Percentiles rank a stretch among this genome's conserved stretches.
These are phyloP conservation scores for Heliconius congener DNA, from an alignment of 1,140 invertebrate species.

Conservation along the genomic window DNA sequence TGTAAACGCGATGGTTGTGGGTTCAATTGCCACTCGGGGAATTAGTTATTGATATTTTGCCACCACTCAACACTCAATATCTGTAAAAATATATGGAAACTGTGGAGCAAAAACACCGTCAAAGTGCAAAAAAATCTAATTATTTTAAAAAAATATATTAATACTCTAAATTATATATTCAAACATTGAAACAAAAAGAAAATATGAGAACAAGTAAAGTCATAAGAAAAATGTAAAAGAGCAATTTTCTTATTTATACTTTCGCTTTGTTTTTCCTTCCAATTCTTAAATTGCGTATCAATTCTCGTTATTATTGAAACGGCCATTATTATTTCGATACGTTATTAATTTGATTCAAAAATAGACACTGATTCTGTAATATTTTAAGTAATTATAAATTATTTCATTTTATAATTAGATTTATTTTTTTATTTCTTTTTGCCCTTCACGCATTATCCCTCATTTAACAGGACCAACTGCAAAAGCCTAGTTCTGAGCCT, in stretches of 20 bases:
- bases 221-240: conserved; percentile 5
- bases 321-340: neutral
- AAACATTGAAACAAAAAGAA: neutral
- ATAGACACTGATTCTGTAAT: neutral
- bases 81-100: too few relatives aligned
- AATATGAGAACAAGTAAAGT: neutral
- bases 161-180: neutral
- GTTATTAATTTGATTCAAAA: neutral
- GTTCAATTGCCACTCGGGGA: too few relatives aligned
- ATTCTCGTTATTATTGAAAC: conserved; percentile 9
- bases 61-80: too few relatives aligned
- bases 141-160: neutral
- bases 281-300: conserved; percentile 9
- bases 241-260: neutral
- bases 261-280: neutral
- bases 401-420: too few relatives aligned
- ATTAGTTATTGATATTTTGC: too few relatives aligned
- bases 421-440: too few relatives aligned
- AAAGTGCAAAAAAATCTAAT: too few relatives aligned
- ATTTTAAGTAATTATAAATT: neutral
- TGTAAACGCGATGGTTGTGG: too few relatives aligned
- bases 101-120: too few relatives aligned
- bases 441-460: too few relatives aligned
- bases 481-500: too few relatives aligned
- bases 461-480: too few relatives aligned